A percentile compares a stretch with the other conserved stretches of the same genome.
These are phyloP conservation scores for Pagrus major DNA, from an alignment of 2,113 vertebrate species.

Conservation along the genomic window DNA sequence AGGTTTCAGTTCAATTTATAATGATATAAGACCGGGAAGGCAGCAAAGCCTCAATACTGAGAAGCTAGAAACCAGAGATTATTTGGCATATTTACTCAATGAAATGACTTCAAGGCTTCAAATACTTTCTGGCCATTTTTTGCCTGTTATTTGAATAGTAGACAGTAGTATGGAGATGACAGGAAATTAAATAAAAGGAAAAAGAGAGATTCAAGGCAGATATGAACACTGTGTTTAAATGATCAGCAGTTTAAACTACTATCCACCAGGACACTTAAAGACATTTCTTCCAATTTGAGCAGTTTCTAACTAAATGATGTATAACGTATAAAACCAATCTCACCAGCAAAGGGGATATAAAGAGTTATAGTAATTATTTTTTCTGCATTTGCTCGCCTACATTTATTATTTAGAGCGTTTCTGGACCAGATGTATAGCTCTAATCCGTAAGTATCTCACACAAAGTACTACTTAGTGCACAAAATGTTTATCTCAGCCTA, in stretches of 20 bases:
- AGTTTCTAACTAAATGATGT: not conserved
- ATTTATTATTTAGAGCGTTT: constrained; percentile 12
- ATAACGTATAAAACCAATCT: not conserved
- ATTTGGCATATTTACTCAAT: not conserved
- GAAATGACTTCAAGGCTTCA: not conserved
- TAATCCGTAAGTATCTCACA: constrained; percentile 38
- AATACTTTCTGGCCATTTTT: not conserved
- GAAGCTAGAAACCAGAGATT: not conserved
- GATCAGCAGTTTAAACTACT: not conserved
- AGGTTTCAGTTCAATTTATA: not conserved
- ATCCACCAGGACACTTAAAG: not conserved
- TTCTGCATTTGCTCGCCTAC: not conserved
- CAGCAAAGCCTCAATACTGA: not conserved
- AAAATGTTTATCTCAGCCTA: constrained; percentile 37
- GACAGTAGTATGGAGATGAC: not conserved
- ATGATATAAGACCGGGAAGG: not conserved
- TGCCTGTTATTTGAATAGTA: not conserved
- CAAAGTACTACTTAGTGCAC: not conserved
- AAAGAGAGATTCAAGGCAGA: not conserved
- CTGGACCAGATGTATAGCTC: constrained; percentile 6
- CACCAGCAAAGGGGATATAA: not conserved
- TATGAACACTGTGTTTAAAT: not conserved
- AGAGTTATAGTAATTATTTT: not conserved
- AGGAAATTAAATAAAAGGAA: not conserved
- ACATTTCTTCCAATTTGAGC: not conserved